Base-by-base conservation (phyloP, 2,888 invertebrate species). In the Polia nebulosa region DNA sequence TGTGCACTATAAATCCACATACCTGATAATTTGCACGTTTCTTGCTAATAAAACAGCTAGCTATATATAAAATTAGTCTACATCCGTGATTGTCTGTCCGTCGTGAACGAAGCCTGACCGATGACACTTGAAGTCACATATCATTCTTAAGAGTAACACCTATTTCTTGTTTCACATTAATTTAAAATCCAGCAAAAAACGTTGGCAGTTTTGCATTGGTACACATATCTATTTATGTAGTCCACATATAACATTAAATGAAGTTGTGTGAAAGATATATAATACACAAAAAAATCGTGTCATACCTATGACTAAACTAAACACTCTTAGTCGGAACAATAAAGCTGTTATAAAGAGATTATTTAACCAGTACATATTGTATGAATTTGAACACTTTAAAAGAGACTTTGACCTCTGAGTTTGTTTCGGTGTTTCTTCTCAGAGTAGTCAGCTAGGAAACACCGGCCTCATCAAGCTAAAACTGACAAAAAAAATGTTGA, bases 121-220 rank as follows among this genome's bases (percentile, higher is more conserved):
- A 49, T 56, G 77, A 77, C 55, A 76, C 57, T 27, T 47, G 29
- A 53, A 56, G 62, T 53, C 63, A 71, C 47, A 62, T 62, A 57
- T 71, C 72, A 76, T 76, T 69, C 41, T 20, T 36, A 15, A 45
- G 29, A 44, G 29, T 36, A 47, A 68, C 69, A 76, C 47, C 76
- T 59, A 76, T 59, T 72, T 76, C 76, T 69, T 72, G 59, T 69
- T 49, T 11, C 22, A 22, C 20, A 49, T 68, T 76, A 44, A 72
- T 69, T 72, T 51, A 22, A 36, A 20, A 41, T 15, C 17, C 7
- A 11, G 55, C 29, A 55, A 56, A 72, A 68, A 74, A 44, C 3
- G 4, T 25, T 29, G 11, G 17, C 7, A n/a, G 20, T 15, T n/a
- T 22, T 32, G 3, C 2, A 45, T 34, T 20, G 22, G 20, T 27